Conservation (phyloP, 1,140 invertebrate genomes). For the Melanaphis sacchari region DNA sequence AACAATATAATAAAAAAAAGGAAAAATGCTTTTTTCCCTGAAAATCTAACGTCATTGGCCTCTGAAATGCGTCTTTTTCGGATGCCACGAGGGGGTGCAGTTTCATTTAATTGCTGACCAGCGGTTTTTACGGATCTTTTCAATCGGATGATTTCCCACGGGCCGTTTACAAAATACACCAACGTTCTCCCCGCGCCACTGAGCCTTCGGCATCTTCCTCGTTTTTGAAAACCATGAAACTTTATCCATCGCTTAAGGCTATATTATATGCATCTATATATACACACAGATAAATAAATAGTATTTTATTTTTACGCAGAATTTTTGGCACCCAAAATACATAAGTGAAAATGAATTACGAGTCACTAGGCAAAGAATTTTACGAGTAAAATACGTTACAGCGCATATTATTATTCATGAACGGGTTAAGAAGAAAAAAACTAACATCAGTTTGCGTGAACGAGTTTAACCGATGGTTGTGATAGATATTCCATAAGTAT, state of each 20-base stretch:
- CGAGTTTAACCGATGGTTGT: neutral
- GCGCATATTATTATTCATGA: neutral
- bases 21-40: neutral
- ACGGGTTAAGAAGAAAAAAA: neutral
- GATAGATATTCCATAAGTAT: neutral
- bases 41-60: neutral
- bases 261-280: neutral
- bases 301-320: neutral
- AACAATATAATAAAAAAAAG: neutral
- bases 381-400: neutral
- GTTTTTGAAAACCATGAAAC: neutral
- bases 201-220: neutral
- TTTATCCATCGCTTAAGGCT: neutral
- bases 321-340: neutral
- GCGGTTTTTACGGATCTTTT: slow-evolving; percentile 39
- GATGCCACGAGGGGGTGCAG: neutral
- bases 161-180: slow-evolving; percentile 43
- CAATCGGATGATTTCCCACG: slow-evolving; percentile 55
- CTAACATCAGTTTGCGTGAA: neutral
- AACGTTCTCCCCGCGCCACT: neutral
- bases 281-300: too few species aligned
- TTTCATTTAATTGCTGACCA: slow-evolving; percentile 53
- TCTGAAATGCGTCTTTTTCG: neutral
- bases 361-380: neutral
- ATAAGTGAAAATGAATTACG: neutral